Percentiles rank a stretch among this genome's conserved stretches.
These are phyloP conservation scores for Chloebia gouldiae DNA, from an alignment of 2,113 vertebrate genomes.

Conservation along the genomic window DNA sequence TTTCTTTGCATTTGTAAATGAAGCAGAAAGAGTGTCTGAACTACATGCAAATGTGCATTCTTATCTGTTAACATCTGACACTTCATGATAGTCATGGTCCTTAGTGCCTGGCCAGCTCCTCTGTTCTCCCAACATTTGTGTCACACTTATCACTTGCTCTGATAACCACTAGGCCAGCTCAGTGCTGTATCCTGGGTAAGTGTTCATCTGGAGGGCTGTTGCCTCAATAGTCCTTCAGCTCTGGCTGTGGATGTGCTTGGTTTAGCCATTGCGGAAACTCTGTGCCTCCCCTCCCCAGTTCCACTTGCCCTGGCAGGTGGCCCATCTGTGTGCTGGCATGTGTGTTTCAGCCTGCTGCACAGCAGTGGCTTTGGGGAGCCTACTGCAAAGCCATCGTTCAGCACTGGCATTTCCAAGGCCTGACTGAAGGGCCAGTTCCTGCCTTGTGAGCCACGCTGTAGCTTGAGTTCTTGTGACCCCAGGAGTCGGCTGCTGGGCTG, in stretches of 20 bases:
- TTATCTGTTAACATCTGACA: neutral
- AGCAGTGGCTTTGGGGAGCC: neutral
- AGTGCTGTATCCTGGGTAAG: neutral
- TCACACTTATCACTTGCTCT: neutral
- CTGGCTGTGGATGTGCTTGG: rapidly evolving
- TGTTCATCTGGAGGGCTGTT: neutral
- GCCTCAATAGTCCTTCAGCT: neutral
- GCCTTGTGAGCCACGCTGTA: rapidly evolving
- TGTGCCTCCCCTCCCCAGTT: neutral
- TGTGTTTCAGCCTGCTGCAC: rapidly evolving
- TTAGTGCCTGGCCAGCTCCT: neutral
- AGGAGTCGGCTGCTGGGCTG: neutral
- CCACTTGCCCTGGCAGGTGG: neutral
- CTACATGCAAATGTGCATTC: neutral
- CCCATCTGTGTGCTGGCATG: rapidly evolving
- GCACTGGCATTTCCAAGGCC: neutral
- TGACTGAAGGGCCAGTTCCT: neutral
- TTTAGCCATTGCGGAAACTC: neutral
- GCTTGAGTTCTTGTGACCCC: neutral
- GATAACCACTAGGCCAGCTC: neutral
- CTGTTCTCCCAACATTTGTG: neutral
- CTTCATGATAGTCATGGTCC: neutral
- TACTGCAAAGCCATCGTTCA: neutral
- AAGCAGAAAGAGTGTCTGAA: constrained; percentile 1
- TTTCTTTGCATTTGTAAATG: neutral